Evolutionary conservation across 2,113 vertebrate genomes (phyloP).

Genomic region (Prochilodus magdalenae): DNA sequence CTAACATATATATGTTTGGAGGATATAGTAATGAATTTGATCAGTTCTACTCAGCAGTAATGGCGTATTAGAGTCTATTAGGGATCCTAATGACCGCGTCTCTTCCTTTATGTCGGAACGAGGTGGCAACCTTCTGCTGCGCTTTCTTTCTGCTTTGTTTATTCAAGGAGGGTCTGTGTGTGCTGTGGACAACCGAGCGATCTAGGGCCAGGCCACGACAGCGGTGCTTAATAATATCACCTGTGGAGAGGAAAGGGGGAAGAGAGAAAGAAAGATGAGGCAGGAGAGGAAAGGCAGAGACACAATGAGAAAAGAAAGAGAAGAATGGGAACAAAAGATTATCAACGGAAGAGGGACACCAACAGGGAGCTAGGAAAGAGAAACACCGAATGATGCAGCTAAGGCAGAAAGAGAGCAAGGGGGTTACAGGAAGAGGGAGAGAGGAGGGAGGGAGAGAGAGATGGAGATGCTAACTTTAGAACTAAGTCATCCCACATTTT

Average conservation of each 20-base stretch:
- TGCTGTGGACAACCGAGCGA: slow-evolving; percentile 53
- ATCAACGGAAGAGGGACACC: background rate
- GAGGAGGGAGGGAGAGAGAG: background rate
- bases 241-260: slow-evolving; percentile 34
- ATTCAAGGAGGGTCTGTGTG: slow-evolving; percentile 54
- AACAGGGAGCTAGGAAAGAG: too few species aligned
- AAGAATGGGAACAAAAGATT: background rate
- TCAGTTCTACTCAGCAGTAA: too few species aligned
- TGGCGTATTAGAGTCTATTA: background rate
- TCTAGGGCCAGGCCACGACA: background rate
- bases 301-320: background rate
- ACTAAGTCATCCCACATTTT: background rate
- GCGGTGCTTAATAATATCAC: slow-evolving; percentile 68
- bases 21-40: too few species aligned
- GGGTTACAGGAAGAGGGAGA: background rate
- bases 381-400: too few species aligned
- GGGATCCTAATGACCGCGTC: background rate
- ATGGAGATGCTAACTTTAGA: background rate
- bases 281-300: background rate
- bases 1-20: too few species aligned
- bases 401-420: too few species aligned
- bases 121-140: background rate
- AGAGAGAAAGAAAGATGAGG: background rate
- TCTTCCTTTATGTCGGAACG: background rate
- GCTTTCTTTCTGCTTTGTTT: slow-evolving; percentile 55